Conservation (phyloP, 2,113 vertebrate genomes). For the Bos indicus region DNA sequence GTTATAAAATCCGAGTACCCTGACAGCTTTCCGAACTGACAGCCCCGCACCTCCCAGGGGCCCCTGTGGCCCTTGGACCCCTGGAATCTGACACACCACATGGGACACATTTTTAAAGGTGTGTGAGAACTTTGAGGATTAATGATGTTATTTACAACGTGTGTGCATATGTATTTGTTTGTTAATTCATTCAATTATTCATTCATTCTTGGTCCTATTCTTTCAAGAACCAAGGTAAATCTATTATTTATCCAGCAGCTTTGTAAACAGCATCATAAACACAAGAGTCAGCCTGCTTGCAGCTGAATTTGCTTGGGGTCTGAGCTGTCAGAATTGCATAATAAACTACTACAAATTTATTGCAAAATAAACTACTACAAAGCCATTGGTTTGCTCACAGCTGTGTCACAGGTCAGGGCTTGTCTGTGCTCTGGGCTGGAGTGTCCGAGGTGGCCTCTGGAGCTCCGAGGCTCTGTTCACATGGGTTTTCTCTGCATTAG, state of each 20-base stretch:
- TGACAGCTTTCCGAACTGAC: neutral
- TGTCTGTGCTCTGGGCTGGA: neutral
- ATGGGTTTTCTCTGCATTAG: no score
- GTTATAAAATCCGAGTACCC: neutral
- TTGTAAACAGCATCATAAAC: neutral
- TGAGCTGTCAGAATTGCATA: neutral
- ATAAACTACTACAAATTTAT: neutral
- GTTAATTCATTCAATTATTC: neutral
- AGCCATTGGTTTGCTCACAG: neutral
- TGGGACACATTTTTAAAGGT: neutral
- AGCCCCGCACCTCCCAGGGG: neutral
- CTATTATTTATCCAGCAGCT: neutral
- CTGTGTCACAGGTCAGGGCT: neutral
- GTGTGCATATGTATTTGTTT: neutral
- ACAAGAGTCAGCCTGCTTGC: neutral
- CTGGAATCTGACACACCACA: neutral
- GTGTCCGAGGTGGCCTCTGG: neutral
- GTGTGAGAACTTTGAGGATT: neutral
- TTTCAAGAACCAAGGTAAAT: neutral
- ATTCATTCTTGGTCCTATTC: neutral
- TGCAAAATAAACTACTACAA: neutral
- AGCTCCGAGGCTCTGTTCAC: fast-evolving
- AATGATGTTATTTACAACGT: no score
- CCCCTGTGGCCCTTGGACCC: neutral
- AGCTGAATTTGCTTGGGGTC: neutral